Base-by-base conservation (phyloP, 2,113 vertebrate species). In the Hemiprocne comata region DNA sequence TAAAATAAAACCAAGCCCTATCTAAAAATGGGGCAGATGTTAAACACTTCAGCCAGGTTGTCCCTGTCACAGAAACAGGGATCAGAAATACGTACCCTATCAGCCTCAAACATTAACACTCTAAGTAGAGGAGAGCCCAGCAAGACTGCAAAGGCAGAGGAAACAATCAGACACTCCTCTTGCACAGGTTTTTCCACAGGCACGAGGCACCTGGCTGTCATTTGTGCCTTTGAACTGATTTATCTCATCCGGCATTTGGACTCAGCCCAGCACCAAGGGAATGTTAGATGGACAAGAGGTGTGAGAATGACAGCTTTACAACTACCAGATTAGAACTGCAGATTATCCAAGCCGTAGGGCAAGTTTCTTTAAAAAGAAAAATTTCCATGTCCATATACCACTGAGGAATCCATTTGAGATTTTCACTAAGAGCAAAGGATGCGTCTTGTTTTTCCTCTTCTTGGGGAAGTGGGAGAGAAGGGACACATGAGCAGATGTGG, bases 261-360 rank as follows among this genome's bases (percentile, higher is more conserved):
- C 54, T 72, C 51, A 85, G 70, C 71, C 70, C 87, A 88, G 42
- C 67, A 54, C 65, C 33, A 46, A 55, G 72, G 31, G 69, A 90
- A 88, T 3, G 8, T 4, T 25, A 55, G 80, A 77, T 71, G 57
- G 67, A 51, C 42, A 40, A 31, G 72, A 89, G 48, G 75, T 34
- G 54, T 58, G 67, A 94, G 90, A 82, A 91, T 17, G 46, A 90
- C 67, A 64, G 67, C 78, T 89, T 77, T 71, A 82, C 83, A 92
- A 73, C 34, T 86, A 84, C 80, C 67, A 89, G 71, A 90, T 91
- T 95, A 91, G 92, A 97, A 94, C 69, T 67, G 73, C 80, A 87
- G 89, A 46, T 72, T 58, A 78, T 62, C 74, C 75, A 84, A 86
- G 79, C 51, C 21, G 69, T 36, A 76, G 88, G 78, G 65, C 77